Percentiles rank a stretch among this genome's conserved stretches.
These are phyloP conservation scores for Datnioides undecimradiatus DNA, from an alignment of 2,113 vertebrate genomes.

Conservation along the genomic window DNA sequence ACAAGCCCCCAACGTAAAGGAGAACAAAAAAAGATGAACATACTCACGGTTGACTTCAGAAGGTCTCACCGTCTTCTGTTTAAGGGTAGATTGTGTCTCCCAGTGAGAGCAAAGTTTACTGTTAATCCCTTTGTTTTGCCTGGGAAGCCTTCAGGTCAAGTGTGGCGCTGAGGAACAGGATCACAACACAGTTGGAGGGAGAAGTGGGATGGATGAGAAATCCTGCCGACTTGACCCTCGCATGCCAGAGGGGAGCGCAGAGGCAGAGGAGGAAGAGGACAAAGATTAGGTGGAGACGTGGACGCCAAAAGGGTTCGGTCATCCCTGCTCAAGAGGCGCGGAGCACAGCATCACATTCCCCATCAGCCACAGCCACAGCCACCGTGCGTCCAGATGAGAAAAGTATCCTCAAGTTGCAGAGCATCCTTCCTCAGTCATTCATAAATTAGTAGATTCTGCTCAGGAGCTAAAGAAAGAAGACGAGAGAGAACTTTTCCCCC, in stretches of 20 bases:
- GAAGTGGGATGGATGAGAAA: slow-evolving; percentile 53
- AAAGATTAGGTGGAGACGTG: slow-evolving; percentile 20
- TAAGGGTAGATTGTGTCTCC: slow-evolving; percentile 20
- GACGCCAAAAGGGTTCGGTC: slow-evolving; percentile 30
- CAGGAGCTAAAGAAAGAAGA: slow-evolving; percentile 24
- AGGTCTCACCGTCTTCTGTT: slow-evolving; percentile 29
- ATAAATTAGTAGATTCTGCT: slow-evolving; percentile 20
- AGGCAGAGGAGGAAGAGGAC: slow-evolving; percentile 34
- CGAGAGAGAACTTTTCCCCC: slow-evolving; percentile 53
- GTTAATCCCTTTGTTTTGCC: slow-evolving; percentile 80
- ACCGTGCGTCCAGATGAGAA: slow-evolving; percentile 22
- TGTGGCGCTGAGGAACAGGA: slow-evolving; percentile 51
- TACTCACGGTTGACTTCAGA: slow-evolving; percentile 67
- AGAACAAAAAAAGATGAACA: not conserved
- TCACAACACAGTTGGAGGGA: slow-evolving; percentile 62
- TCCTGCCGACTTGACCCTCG: slow-evolving; percentile 61
- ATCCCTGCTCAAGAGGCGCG: slow-evolving; percentile 37
- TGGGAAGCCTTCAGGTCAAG: slow-evolving; percentile 67
- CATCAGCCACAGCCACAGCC: slow-evolving; percentile 13
- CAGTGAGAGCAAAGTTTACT: slow-evolving; percentile 64
- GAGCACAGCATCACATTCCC: slow-evolving; percentile 40
- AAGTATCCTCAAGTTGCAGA: slow-evolving; percentile 66
- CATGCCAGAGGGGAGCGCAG: slow-evolving; percentile 35
- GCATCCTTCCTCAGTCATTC: slow-evolving; percentile 33
- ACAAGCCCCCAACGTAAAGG: slow-evolving; percentile 3